These are phyloP conservation scores for Camarhynchus parvulus DNA, from an alignment of 2,113 vertebrate species.

Conservation along the genomic window DNA sequence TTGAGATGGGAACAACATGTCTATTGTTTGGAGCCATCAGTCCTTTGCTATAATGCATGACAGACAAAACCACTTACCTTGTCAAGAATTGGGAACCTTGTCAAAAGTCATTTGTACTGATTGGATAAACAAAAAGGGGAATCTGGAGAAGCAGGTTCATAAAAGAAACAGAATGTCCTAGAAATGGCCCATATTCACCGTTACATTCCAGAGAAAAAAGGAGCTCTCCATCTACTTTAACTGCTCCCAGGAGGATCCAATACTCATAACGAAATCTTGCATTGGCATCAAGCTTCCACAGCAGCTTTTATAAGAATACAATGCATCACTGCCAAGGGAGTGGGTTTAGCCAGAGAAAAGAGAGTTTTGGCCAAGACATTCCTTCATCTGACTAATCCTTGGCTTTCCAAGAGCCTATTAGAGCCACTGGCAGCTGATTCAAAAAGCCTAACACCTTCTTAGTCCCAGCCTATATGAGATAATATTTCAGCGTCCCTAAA, in stretches of 20 bases:
- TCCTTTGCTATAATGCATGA: not conserved
- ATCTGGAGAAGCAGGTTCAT: not conserved
- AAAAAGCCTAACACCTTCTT: slow-evolving; percentile 57
- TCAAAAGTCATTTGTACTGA: slow-evolving; percentile 14
- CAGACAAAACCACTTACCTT: slow-evolving; percentile 51
- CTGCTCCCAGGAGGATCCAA: slow-evolving; percentile 10
- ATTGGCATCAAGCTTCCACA: slow-evolving; percentile 46
- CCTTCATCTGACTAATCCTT: slow-evolving; percentile 60
- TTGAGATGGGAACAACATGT: slow-evolving; percentile 26
- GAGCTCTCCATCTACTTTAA: slow-evolving; percentile 41
- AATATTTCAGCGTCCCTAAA: slow-evolving; percentile 30
- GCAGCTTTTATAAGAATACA: slow-evolving; percentile 56
- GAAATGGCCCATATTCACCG: not conserved
- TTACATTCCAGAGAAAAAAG: slow-evolving; percentile 38
- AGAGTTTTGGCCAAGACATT: slow-evolving; percentile 49
- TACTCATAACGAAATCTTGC: slow-evolving; percentile 8
- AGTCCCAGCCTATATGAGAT: slow-evolving; percentile 19
- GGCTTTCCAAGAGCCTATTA: slow-evolving; percentile 51
- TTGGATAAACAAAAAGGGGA: slow-evolving; percentile 21
- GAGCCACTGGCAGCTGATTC: slow-evolving; percentile 38
- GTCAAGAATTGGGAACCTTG: slow-evolving; percentile 21
- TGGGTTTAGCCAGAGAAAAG: slow-evolving; percentile 51
- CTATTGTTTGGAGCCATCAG: slow-evolving; percentile 31
- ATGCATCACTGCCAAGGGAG: not conserved
- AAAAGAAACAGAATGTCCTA: slow-evolving; percentile 25